These are phyloP conservation scores for Tiliacea aurago DNA, from an alignment of 2,888 invertebrate species.

Conservation along the genomic window DNA sequence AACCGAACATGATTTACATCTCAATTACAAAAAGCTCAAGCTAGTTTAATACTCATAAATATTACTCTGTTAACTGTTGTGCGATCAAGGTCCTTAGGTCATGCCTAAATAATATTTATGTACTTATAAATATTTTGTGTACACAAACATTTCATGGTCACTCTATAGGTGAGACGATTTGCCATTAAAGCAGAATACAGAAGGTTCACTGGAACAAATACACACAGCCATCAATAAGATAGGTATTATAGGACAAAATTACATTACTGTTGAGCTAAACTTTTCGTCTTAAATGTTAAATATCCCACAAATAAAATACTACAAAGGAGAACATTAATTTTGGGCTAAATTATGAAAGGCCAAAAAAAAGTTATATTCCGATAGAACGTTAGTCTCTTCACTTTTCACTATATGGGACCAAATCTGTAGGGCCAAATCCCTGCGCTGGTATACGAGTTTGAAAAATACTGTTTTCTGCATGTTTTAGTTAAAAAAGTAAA, in stretches of 20 bases:
- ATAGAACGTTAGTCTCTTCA: too few relatives aligned
- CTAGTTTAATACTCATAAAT: conserved; percentile 21
- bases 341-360: too few relatives aligned
- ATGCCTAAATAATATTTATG: conserved; percentile 28
- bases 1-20: conserved; percentile 18
- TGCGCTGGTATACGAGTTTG: too few relatives aligned
- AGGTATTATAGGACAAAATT: not conserved
- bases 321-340: too few relatives aligned
- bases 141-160: conserved; percentile 46
- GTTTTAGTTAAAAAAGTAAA: too few relatives aligned
- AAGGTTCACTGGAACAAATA: conserved; percentile 11
- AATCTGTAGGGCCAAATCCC: too few relatives aligned
- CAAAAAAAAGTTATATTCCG: too few relatives aligned
- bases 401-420: too few relatives aligned
- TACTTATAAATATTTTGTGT: conserved; percentile 42
- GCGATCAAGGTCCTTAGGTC: conserved; percentile 28
- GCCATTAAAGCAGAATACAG: not conserved
- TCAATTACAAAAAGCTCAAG: conserved; percentile 18
- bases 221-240: not conserved
- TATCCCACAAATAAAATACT: not conserved
- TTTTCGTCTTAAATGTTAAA: not conserved
- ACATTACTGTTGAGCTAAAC: not conserved
- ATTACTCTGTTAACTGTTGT: conserved; percentile 13
- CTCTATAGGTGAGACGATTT: conserved; percentile 3
- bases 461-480: too few relatives aligned